These are phyloP conservation scores for Galagoides demidoff DNA, from an alignment of 2,797 vertebrate genomes.

Conservation along the genomic window DNA sequence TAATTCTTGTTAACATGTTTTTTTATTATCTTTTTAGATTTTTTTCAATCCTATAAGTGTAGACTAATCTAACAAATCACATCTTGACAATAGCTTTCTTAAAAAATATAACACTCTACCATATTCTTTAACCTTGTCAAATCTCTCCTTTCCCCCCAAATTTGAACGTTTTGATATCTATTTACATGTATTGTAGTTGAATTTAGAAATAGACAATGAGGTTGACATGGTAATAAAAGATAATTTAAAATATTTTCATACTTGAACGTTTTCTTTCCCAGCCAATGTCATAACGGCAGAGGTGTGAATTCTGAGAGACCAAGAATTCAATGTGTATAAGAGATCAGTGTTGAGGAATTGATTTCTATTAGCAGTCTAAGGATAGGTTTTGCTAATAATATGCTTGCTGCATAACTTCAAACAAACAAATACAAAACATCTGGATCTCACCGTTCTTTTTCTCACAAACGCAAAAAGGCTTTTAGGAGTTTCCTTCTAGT, in stretches of 20 bases:
- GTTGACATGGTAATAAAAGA: background rate
- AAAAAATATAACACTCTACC: background rate
- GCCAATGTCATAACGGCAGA: background rate
- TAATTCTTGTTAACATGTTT: background rate
- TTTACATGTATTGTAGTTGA: background rate
- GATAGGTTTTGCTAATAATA: background rate
- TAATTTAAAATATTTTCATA: background rate
- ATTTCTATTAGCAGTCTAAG: background rate
- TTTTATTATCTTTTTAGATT: background rate
- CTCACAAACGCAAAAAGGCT: background rate
- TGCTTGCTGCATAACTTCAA: background rate
- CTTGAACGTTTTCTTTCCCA: background rate
- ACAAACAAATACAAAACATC: background rate
- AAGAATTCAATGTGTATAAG: background rate
- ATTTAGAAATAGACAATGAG: background rate
- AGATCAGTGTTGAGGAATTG: background rate
- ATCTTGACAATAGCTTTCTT: background rate
- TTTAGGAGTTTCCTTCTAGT: background rate
- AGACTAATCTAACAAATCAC: background rate
- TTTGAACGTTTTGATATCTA: background rate
- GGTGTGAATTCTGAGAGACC: constrained; percentile 9
- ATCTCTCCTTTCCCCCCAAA: background rate
- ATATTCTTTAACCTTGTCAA: background rate
- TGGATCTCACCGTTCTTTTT: background rate
- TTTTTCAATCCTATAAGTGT: background rate